Conservation (phyloP, 2,797 vertebrate species). For the Ctenochaetus hawaiiensis region DNA sequence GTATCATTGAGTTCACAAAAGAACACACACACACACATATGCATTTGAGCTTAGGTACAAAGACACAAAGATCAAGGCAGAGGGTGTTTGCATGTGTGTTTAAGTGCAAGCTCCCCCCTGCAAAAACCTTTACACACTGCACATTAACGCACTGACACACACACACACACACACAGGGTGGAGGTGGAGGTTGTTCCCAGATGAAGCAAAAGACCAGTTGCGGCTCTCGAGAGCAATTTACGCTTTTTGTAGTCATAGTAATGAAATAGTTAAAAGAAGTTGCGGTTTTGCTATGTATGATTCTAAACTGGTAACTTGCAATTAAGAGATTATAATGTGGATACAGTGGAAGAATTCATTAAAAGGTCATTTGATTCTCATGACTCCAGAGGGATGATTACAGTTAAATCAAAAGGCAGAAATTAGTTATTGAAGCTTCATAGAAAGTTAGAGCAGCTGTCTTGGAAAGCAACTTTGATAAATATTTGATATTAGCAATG, state of each 20-base stretch:
- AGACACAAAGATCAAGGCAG: conserved; percentile 20
- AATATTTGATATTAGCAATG: background rate
- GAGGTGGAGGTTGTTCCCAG: conserved; percentile 18
- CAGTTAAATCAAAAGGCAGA: background rate
- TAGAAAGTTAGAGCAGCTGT: background rate
- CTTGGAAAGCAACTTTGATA: background rate
- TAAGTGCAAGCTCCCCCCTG: conserved; percentile 44
- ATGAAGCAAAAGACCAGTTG: conserved; percentile 19
- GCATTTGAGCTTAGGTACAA: conserved; percentile 43
- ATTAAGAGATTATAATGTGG: background rate
- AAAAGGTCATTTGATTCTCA: background rate
- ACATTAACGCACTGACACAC: conserved; percentile 6
- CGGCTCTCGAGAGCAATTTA: background rate
- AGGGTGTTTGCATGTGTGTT: conserved; percentile 65
- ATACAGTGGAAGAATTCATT: background rate
- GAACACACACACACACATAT: conserved; percentile 31
- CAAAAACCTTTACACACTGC: conserved; percentile 26
- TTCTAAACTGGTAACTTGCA: too few relatives aligned
- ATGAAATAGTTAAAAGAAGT: background rate
- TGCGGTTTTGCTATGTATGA: too few relatives aligned
- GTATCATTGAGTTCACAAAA: conserved; percentile 60
- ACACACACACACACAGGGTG: background rate
- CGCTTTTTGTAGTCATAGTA: background rate
- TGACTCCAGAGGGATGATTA: background rate
- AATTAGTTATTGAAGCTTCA: background rate